Base-by-base conservation (phyloP, 30 jellyfish, hydroid and myxozoan species). In the Hydractinia symbiolongicarpus region DNA sequence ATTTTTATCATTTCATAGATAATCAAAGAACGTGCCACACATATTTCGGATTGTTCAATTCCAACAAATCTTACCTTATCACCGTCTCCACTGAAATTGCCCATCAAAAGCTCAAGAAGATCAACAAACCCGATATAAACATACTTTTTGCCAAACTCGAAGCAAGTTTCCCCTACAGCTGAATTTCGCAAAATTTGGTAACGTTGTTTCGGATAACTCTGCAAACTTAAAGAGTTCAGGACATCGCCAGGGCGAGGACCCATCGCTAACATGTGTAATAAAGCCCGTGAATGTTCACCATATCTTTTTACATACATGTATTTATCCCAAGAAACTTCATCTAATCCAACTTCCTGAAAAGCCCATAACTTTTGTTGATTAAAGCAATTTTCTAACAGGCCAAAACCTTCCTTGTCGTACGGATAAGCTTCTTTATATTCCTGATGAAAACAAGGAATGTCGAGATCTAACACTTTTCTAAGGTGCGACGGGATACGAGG, bases 101-200 rank as follows among this genome's bases (percentile, higher is more conserved):
- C 80, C 80, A 30, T 20, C 60, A 50, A 15, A 7, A 71, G 50
- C 15, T 8, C 60, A 8, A 9, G 6, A 55, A 71, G 80, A 19
- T 71, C 80, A 19, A 71, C 80, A 71, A 71, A 71, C 15, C 80
- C 80, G 66, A 71, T 20, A 30, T 14, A 30, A 8, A 71, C 80
- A 19, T 9, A 20, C 11, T 55, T 19, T 15, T 50, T 40, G 15
- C 80, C 80, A 8, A 49, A n/a, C 9, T 71, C n/a, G n/a, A 5
- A 71, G 9, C 8, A 15, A 9, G 7, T 9, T 7, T 19, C 14
- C 17, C 60, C 13, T n/a, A 71, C 60, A 14, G 60, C 40, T 6
- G 66, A 20, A 15, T 71, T 71, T 19, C 66, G 44, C 13, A 71
- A 5, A 7, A 58, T 71, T 50, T 71, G 80, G n/a, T 71, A 71